Base-by-base conservation (phyloP, 1,140 invertebrate genomes). In the Bombus affinis region DNA sequence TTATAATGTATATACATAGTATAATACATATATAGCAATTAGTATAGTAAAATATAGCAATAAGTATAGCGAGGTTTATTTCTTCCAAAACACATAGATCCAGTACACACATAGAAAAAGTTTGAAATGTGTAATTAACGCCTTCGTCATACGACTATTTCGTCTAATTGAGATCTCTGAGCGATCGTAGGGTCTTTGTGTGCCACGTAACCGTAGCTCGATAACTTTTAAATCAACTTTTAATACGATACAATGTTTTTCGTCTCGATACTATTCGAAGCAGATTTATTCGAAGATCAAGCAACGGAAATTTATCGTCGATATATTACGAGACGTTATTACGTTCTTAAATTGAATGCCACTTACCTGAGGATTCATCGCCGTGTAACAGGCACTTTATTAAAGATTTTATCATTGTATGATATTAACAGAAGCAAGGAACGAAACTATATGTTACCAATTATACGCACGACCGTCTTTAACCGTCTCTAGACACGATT, bases 331-430 rank as follows among this genome's bases (percentile, higher is more conserved):
- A 39, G 59, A 57, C 18, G 65, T 78, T 53, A 78, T 78, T 78
- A 39, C 74, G 62, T 39, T 57, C 28, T 78, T 53, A 57, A 83
- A 78, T 77, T 66, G 42, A 65, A 57, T 53, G 44, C 47, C 65
- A 78, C 62, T 83, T 83, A 65, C 12, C 3, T 66, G 62, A 77
- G 18, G 59, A 77, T 83, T 70, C 81, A 83, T 78, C 13, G 74
- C 44, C 62, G 35, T 2, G 74, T 78, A 77, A 77, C 74, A 70
- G 74, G 22, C 74, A 35, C 32, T 83, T 83, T 78, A 78, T 78
- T 70, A 70, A 83, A 77, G 81, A 84, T 79, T 84, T 84, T 84
- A 84, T 84, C 83, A 72, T 72, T 80, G 25, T 76, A 39, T 39
- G 53, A 57, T 39, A 73, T 80, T 62, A 72, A 62, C 28, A 25